A percentile compares a stretch with the other conserved stretches of the same genome.
phyloP scores from a whole-genome alignment of 1,140 invertebrate species.

The Leguminivora glycinivorella region DNA sequence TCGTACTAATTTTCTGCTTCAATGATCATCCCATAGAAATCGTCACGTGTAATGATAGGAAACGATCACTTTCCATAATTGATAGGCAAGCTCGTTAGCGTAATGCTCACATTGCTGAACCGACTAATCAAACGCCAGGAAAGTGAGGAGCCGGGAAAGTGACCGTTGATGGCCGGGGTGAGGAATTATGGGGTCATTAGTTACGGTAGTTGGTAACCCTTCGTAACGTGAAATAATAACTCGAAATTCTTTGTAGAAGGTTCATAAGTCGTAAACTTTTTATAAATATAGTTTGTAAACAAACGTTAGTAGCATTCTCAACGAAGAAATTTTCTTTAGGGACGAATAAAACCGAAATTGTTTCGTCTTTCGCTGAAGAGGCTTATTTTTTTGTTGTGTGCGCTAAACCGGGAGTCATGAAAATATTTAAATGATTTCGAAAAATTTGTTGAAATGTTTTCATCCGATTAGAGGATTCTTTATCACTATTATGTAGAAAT shows the following conservation, averaged over 20 bases:
- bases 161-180: neutral
- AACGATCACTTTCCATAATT: conserved; percentile 8
- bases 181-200: neutral
- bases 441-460: too few relatives aligned
- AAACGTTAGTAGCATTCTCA: too few relatives aligned
- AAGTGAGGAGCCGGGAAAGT: conserved; percentile 9
- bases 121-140: neutral
- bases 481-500: too few relatives aligned
- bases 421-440: too few relatives aligned
- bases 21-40: neutral
- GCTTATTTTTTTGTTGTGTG: too few relatives aligned
- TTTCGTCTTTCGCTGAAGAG: too few relatives aligned
- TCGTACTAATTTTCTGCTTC: neutral
- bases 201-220: neutral
- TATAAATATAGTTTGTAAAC: too few relatives aligned
- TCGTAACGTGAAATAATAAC: neutral
- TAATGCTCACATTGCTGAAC: conserved; percentile 1
- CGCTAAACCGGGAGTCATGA: too few relatives aligned
- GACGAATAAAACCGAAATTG: too few relatives aligned
- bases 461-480: too few relatives aligned
- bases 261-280: too few relatives aligned
- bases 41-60: neutral
- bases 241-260: neutral
- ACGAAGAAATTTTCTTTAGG: too few relatives aligned
- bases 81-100: neutral